Base-by-base conservation (phyloP, 2,797 vertebrate genomes). In the Triplophysa yarkandensis region DNA sequence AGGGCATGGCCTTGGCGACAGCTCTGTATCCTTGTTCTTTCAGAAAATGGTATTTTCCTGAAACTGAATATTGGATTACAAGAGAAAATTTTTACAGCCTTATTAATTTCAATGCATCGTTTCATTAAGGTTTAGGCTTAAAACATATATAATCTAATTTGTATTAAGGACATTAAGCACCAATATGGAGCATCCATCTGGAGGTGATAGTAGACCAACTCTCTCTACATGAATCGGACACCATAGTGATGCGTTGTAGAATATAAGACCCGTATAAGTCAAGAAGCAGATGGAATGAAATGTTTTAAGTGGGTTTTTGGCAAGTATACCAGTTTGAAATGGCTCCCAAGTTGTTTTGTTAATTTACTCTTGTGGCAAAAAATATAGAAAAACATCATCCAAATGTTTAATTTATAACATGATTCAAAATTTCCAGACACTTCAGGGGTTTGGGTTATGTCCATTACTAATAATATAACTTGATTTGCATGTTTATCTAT, bases 181-280 rank as follows among this genome's bases (percentile, higher is more conserved):
- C 69, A 71, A 63, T 23, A 74, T 66, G 71, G 48, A 46, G 17
- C 32, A 52, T 66, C 61, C 71, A 74, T 74, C 71, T 74, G 48
- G 50, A 74, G 28, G 62, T 74, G 36, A 65, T 10, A 8, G 32
- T 32, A 62, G 69, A 17, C 17, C 34, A 36, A 11, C 25, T 46
- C 44, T 52, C 23, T 63, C 58, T 21, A 43, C 44, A 41, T 7
- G 32, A 27, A 28, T 63, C 58, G 17, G 58, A 71, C 30, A 63
- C 23, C 30, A 17, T 23, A 39, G 44, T 23, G 19, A 50, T 61
- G 57, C 6, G 0, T 13, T 39, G 46, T 63, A 27, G 61, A 63
- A 64, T 25, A 63, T 6, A 48, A 73, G 61, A 25, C 61, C 63
- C 71, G 30, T 54, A 41, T 55, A 36, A 65, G 36, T 27, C 71